A percentile compares a stretch with the other conserved stretches of the same genome.
phyloP scores from a whole-genome alignment of 2,797 vertebrate genomes.

The Kryptolebias ocellatus region DNA sequence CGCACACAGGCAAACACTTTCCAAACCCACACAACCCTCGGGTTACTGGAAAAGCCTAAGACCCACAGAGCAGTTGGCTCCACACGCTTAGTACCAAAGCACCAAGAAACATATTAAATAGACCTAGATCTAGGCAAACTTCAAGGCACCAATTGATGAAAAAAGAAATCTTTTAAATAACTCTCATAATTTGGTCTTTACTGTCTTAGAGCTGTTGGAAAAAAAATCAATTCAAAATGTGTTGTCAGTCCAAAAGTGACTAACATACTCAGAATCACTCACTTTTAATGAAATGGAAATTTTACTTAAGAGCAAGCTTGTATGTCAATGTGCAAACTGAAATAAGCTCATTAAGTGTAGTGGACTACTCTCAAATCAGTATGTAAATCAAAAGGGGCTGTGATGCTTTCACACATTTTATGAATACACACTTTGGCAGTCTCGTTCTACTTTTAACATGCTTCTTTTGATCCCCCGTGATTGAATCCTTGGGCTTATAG shows the following conservation, averaged over 20 bases:
- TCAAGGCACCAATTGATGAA: conserved; percentile 29
- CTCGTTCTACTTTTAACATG: conserved; percentile 9
- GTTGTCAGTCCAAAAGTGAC: conserved; percentile 32
- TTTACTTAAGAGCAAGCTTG: conserved; percentile 48
- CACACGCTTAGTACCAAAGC: conserved; percentile 43
- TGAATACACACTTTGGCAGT: conserved; percentile 15
- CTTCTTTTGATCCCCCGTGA: conserved; percentile 5
- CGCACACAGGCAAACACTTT: not conserved
- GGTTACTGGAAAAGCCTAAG: conserved; percentile 63
- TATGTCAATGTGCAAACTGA: conserved; percentile 58
- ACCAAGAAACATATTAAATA: conserved; percentile 58
- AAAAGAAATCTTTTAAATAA: conserved; percentile 19
- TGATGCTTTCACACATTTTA: conserved; percentile 23
- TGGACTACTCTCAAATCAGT: conserved; percentile 45
- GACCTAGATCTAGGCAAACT: conserved; percentile 48
- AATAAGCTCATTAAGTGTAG: conserved; percentile 59
- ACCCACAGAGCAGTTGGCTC: conserved; percentile 56
- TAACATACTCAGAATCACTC: conserved; percentile 38
- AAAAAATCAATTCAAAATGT: conserved; percentile 40
- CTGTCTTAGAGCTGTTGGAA: conserved; percentile 32
- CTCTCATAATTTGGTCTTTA: conserved; percentile 31
- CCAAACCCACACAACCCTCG: conserved; percentile 51
- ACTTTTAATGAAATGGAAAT: conserved; percentile 58
- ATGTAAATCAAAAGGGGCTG: conserved; percentile 48
- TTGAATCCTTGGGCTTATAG: conserved; percentile 16